Evolutionary conservation across 1,140 invertebrate genomes (phyloP).

Genomic region (Palaemon carinicauda): DNA sequence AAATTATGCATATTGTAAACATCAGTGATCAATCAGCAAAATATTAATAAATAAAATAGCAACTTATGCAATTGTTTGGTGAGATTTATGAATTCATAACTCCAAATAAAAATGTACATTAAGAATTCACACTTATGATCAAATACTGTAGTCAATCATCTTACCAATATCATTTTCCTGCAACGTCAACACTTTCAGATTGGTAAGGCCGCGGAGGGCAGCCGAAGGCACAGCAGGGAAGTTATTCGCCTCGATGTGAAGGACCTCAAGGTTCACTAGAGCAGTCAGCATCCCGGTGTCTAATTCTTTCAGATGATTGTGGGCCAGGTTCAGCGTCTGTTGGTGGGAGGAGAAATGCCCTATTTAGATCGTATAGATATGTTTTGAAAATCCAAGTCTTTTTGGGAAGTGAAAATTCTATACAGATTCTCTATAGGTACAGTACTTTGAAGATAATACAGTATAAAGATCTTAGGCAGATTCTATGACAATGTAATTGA

Average conservation of each 20-base stretch:
- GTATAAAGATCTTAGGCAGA: too few relatives aligned
- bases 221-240: slow-evolving; percentile 76
- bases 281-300: slow-evolving; percentile 87
- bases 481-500: too few relatives aligned
- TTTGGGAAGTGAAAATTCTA: too few relatives aligned
- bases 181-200: slow-evolving; percentile 76
- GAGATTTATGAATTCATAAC: too few relatives aligned
- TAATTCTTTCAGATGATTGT: slow-evolving; percentile 79
- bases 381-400: background rate
- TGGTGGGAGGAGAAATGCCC: slow-evolving; percentile 69
- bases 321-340: slow-evolving; percentile 77
- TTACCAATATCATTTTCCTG: slow-evolving; percentile 83
- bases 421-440: too few relatives aligned
- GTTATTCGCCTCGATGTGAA: slow-evolving; percentile 82
- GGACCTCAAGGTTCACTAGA: slow-evolving; percentile 79
- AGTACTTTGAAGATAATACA: too few relatives aligned
- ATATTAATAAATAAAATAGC: too few relatives aligned
- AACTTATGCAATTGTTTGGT: too few relatives aligned
- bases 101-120: too few relatives aligned
- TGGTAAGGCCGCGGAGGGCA: slow-evolving; percentile 79
- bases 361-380: slow-evolving; percentile 71
- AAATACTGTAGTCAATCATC: slow-evolving; percentile 44
- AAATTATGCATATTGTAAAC: too few relatives aligned
- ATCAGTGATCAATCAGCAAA: too few relatives aligned
- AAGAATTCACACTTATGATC: background rate